These are phyloP conservation scores for Caenorhabditis virilis DNA, from an alignment of 2,888 invertebrate genomes.

Conservation along the genomic window DNA sequence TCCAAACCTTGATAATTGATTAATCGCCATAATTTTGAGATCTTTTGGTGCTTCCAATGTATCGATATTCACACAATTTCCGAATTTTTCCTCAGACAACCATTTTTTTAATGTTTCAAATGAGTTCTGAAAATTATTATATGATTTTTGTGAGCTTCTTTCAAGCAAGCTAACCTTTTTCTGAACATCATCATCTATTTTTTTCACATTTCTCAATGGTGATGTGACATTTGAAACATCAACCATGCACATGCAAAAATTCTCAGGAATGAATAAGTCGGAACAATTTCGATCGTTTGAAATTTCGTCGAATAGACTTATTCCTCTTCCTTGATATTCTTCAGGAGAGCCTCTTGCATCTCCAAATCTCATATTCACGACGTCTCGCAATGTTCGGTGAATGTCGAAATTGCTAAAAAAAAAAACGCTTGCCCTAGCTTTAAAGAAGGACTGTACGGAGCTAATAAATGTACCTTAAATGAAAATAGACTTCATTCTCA, in stretches of 20 bases:
- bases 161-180: conserved; percentile 10
- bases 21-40: conserved; percentile 30
- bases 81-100: conserved; percentile 31
- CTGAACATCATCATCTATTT: conserved; percentile 8
- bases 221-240: conserved; percentile 2
- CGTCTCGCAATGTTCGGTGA: background rate
- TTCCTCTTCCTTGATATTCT: background rate
- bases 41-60: conserved; percentile 11
- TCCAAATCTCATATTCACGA: background rate
- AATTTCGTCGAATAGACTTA: conserved; percentile 2
- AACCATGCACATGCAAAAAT: conserved; percentile 3
- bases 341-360: too few relatives aligned
- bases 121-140: conserved; percentile 19
- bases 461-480: too few relatives aligned
- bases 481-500: too few relatives aligned
- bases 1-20: conserved; percentile 28
- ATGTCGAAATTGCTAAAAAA: conserved; percentile 3
- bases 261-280: background rate
- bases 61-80: conserved; percentile 22
- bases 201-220: conserved; percentile 8
- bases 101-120: conserved; percentile 29
- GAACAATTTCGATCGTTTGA: background rate
- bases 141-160: conserved; percentile 1
- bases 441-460: too few relatives aligned
- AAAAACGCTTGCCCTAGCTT: background rate